Percentiles rank a stretch among this genome's conserved stretches.
Evolutionary conservation across 2,797 vertebrate genomes (phyloP).

Genomic region (Lerista edwardsae): DNA sequence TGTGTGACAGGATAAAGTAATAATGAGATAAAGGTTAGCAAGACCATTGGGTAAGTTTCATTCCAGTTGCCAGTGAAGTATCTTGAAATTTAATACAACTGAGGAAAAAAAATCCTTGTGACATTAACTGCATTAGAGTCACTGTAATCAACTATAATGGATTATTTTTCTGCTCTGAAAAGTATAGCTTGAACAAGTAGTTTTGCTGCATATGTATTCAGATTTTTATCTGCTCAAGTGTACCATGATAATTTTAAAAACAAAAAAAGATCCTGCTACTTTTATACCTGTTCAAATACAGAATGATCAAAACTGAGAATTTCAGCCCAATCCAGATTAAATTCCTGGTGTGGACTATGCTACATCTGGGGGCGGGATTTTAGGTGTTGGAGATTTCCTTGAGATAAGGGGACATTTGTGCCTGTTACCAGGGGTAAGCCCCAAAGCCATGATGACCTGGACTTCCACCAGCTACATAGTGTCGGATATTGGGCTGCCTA

Average conservation of each 20-base stretch:
- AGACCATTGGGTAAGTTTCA: slow-evolving; percentile 39
- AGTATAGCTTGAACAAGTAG: slow-evolving; percentile 25
- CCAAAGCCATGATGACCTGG: no score
- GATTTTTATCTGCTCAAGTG: neutral
- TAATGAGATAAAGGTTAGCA: slow-evolving; percentile 58
- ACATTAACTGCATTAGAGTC: slow-evolving; percentile 34
- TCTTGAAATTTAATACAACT: slow-evolving; percentile 45
- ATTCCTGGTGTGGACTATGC: no score
- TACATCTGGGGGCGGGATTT: no score
- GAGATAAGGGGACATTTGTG: no score
- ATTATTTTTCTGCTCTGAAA: slow-evolving; percentile 14
- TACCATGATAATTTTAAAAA: neutral
- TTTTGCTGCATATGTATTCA: neutral
- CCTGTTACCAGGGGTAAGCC: no score
- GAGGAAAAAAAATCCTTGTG: slow-evolving; percentile 49
- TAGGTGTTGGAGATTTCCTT: no score
- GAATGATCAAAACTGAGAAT: no score
- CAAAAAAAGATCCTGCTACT: no score
- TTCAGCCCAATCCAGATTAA: no score
- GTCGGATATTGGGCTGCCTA: no score
- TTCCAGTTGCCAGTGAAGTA: slow-evolving; percentile 41
- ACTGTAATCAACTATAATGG: slow-evolving; percentile 28
- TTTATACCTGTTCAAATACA: no score
- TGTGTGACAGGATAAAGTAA: slow-evolving; percentile 53
- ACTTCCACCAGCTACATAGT: no score